A percentile compares a stretch with the other conserved stretches of the same genome.
These are phyloP conservation scores for Tympanuchus pallidicinctus DNA, from an alignment of 2,113 vertebrate genomes.

Conservation along the genomic window DNA sequence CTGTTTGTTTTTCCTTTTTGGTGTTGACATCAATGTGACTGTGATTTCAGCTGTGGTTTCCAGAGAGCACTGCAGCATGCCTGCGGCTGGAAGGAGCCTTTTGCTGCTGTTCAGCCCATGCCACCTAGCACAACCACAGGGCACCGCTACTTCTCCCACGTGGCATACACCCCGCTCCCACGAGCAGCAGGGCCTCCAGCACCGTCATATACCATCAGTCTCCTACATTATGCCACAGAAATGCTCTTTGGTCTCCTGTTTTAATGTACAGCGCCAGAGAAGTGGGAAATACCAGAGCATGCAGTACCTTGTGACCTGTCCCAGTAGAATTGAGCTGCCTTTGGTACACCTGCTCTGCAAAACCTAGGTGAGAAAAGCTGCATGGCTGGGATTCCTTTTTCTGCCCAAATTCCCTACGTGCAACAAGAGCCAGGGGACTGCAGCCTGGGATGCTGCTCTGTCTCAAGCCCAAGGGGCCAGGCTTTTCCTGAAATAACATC, in stretches of 20 bases:
- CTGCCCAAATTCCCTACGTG: not conserved
- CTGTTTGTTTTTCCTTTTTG: not conserved
- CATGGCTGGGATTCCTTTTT: constrained; percentile 55
- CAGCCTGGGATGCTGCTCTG: not conserved
- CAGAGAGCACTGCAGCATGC: not conserved
- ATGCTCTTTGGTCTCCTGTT: not conserved
- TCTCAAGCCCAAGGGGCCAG: constrained; percentile 45
- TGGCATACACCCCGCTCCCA: too few species aligned
- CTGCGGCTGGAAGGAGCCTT: not conserved
- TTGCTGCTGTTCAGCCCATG: rapidly evolving
- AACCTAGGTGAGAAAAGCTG: constrained; percentile 21
- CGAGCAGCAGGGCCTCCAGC: not conserved
- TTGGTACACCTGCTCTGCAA: not conserved
- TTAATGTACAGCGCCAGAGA: rapidly evolving
- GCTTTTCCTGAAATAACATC: constrained; percentile 62
- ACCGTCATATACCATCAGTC: rapidly evolving
- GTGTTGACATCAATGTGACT: not conserved
- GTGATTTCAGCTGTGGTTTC: not conserved
- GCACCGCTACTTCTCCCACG: not conserved
- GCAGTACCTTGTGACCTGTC: not conserved
- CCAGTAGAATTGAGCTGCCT: not conserved
- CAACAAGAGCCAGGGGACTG: not conserved
- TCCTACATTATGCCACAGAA: not conserved
- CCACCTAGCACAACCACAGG: not conserved
- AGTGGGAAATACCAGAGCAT: not conserved